These are phyloP conservation scores for Nicator chloris DNA, from an alignment of 2,113 vertebrate genomes.

Conservation along the genomic window DNA sequence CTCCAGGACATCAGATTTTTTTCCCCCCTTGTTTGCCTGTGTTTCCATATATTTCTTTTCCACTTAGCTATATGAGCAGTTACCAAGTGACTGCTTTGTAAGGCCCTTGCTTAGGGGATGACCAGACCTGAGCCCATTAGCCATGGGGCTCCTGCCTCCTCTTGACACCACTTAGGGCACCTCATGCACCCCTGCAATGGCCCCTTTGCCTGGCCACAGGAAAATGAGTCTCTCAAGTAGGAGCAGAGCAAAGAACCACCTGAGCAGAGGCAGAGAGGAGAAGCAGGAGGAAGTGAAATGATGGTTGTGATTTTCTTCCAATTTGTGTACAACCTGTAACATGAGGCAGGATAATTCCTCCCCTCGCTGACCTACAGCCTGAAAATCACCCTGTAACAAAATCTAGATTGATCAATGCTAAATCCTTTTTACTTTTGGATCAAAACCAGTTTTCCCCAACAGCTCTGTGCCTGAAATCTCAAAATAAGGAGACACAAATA, in stretches of 20 bases:
- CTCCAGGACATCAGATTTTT: neutral
- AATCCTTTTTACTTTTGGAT: neutral
- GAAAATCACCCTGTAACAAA: neutral
- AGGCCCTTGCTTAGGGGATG: neutral
- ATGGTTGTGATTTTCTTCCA: neutral
- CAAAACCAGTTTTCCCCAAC: neutral
- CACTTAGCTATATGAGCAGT: neutral
- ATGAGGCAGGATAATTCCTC: neutral
- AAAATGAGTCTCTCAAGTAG: accelerated
- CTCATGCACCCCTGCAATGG: accelerated
- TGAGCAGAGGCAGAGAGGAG: neutral
- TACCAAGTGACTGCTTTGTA: neutral
- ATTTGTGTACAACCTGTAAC: neutral
- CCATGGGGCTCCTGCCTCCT: accelerated
- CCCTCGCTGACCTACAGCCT: neutral
- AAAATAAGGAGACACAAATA: neutral
- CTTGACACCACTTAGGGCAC: neutral
- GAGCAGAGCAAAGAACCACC: neutral
- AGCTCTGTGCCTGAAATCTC: neutral
- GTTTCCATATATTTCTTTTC: neutral
- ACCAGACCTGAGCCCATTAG: neutral
- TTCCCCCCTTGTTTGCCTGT: neutral
- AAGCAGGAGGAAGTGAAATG: neutral
- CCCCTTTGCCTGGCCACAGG: accelerated
- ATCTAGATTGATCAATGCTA: neutral